Conservation (phyloP, 2,888 invertebrate species). For the Mesopsocus fuscifrons region DNA sequence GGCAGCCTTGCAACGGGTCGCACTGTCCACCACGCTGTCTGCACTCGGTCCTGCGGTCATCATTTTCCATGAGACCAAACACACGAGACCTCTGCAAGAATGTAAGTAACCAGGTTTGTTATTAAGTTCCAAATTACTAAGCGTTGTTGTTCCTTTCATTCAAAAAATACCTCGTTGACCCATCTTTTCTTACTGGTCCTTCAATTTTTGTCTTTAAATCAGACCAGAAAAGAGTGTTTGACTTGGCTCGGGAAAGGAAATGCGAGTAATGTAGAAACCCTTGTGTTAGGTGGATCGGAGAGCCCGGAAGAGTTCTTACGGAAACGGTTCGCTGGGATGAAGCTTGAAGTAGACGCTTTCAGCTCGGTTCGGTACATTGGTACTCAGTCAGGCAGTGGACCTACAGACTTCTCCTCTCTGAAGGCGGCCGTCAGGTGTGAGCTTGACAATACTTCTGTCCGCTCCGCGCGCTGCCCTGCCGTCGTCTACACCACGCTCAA, state of each 20-base stretch:
- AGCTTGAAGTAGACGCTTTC: conserved; percentile 47
- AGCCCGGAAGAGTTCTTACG: conserved; percentile 42
- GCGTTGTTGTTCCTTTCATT: neutral
- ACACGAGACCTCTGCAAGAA: conserved; percentile 43
- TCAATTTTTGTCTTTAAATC: conserved; percentile 14
- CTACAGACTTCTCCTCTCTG: conserved; percentile 41
- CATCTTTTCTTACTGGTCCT: conserved; percentile 13
- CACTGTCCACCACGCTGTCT: conserved; percentile 26
- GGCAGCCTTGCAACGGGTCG: conserved; percentile 28
- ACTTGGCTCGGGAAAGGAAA: too few species aligned
- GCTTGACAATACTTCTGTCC: conserved; percentile 46
- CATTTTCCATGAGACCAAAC: conserved; percentile 59
- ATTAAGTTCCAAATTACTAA: too few species aligned
- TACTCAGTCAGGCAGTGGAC: conserved; percentile 30
- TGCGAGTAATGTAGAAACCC: too few species aligned
- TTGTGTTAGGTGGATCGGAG: conserved; percentile 33
- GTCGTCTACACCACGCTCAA: conserved; percentile 48
- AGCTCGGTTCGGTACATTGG: conserved; percentile 49
- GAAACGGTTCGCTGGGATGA: conserved; percentile 38
- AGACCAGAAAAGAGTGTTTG: conserved; percentile 12
- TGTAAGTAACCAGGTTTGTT: conserved; percentile 26
- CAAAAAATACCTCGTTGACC: conserved; percentile 1
- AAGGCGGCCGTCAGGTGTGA: conserved; percentile 36
- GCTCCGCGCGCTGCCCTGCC: conserved; percentile 44
- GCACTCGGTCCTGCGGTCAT: conserved; percentile 52